phyloP scores from a whole-genome alignment of 2,888 invertebrate species.

The Drosophila fulvimacula region DNA sequence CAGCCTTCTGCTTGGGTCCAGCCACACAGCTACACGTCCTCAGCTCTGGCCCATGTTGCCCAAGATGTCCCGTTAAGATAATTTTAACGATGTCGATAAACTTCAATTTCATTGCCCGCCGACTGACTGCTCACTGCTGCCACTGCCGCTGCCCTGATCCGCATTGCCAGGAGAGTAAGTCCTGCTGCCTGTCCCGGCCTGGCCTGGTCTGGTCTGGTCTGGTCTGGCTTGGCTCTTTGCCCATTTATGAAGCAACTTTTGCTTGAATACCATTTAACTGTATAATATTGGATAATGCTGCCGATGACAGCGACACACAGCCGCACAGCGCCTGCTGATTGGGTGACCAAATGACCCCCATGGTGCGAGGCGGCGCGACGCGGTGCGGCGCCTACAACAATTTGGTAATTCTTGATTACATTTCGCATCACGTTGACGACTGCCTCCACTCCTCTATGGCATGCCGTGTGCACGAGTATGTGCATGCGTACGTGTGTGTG shows the following conservation, averaged over 20 bases:
- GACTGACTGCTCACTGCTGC: conserved; percentile 35
- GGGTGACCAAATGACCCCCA: conserved; percentile 19
- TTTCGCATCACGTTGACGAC: conserved; percentile 21
- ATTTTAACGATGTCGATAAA: conserved; percentile 80
- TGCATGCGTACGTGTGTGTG: conserved; percentile 12
- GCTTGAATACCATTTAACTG: conserved; percentile 65
- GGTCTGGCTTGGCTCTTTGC: conserved; percentile 36
- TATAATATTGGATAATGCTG: conserved; percentile 62
- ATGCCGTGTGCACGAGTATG: not conserved
- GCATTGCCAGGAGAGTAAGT: conserved; percentile 16
- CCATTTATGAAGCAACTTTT: conserved; percentile 57
- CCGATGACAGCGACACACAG: conserved; percentile 41
- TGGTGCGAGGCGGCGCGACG: not conserved
- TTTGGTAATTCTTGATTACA: conserved; percentile 69
- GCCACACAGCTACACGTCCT: conserved; percentile 8
- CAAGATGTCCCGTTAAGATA: conserved; percentile 77
- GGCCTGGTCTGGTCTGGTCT: conserved; percentile 15
- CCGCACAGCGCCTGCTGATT: conserved; percentile 22
- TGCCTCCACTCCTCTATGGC: not conserved
- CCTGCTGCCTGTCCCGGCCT: conserved; percentile 25
- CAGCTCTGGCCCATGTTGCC: conserved; percentile 44
- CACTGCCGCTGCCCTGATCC: conserved; percentile 18
- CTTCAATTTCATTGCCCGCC: conserved; percentile 77
- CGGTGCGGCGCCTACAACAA: conserved; percentile 28
- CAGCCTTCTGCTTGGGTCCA: conserved; percentile 10